Base-by-base conservation (phyloP, 2,888 invertebrate species). In the Norana najaformis region DNA sequence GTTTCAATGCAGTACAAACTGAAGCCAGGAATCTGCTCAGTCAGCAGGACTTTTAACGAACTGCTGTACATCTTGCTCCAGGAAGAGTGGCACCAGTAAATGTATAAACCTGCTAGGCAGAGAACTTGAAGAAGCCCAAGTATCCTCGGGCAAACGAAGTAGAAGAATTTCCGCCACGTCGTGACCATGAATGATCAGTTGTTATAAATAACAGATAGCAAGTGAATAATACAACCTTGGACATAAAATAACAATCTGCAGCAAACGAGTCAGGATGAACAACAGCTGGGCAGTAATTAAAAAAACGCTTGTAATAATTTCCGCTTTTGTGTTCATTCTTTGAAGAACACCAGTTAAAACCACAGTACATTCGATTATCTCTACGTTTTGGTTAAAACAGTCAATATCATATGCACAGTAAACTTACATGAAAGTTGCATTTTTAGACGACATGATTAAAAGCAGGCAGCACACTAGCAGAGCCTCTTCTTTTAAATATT, bases 401-500 rank as follows among this genome's bases (percentile, higher is more conserved):
- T 69, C 69, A 69, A 69, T n/a, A 69, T n/a, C n/a, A n/a, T 69
- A 69, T n/a, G n/a, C 30, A 69, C 69, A 69, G 69, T 8, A n/a
- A 69, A 69, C 8, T 69, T 69, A 69, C 69, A 69, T 8, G 69
- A 69, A 69, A 69, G 0, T n/a, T 69, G 69, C 69, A 69, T 11
- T 69, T 30, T n/a, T 69, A 69, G 30, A n/a, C 30, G 11, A n/a
- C 69, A 69, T 11, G n/a, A 47, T 20, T 47, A 47, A 47, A 23
- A 47, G 47, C 47, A 23, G 47, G n/a, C n/a, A 69, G 69, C 69
- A 69, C 3, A 69, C 69, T n/a, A 8, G 69, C 69, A 69, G n/a
- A 69, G 69, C 69, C n/a, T 69, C 69, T n/a, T 69, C 69, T n/a
- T 69, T n/a, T 69, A n/a, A 69, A 69, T n/a, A 69, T 69, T n/a